A percentile compares a stretch with the other conserved stretches of the same genome.
Evolutionary conservation across 64 coral and sea anemone species (phyloP).

Genomic region (Stichodactyla mertensii): DNA sequence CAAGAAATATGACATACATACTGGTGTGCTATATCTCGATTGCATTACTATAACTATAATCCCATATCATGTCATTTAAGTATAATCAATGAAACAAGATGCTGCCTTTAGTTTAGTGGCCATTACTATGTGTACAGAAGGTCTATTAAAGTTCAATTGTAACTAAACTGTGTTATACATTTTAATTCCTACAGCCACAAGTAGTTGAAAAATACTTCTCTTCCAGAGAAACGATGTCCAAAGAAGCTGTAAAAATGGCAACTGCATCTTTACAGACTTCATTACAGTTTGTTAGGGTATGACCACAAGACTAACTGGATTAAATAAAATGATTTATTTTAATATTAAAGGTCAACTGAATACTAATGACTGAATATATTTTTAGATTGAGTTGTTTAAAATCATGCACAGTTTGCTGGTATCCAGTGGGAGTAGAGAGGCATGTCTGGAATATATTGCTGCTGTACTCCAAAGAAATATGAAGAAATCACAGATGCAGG

Average conservation of each 20-base stretch:
- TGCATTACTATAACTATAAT: no score
- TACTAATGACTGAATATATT: not conserved
- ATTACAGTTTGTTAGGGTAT: conserved; percentile 75
- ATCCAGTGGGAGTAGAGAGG: conserved; percentile 74
- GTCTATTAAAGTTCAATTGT: no score
- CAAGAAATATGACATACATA: no score
- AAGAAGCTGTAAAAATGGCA: conserved; percentile 62
- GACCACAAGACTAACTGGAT: not conserved
- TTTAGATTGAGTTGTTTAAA: conserved; percentile 80
- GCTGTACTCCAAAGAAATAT: conserved; percentile 74
- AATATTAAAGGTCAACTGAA: no score
- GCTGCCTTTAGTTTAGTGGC: no score
- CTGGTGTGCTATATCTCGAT: no score
- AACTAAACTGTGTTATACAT: not conserved
- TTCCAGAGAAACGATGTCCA: conserved; percentile 48
- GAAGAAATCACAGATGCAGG: conserved; percentile 88
- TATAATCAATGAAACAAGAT: no score
- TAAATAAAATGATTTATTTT: no score
- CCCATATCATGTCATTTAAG: no score
- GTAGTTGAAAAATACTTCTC: conserved; percentile 83
- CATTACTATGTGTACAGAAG: no score
- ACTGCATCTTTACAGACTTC: conserved; percentile 62
- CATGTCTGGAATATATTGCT: conserved; percentile 72
- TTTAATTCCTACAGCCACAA: conserved; percentile 50
- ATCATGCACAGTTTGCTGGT: conserved; percentile 87